phyloP scores from a whole-genome alignment of 2,888 invertebrate species.

The Busseola fusca region DNA sequence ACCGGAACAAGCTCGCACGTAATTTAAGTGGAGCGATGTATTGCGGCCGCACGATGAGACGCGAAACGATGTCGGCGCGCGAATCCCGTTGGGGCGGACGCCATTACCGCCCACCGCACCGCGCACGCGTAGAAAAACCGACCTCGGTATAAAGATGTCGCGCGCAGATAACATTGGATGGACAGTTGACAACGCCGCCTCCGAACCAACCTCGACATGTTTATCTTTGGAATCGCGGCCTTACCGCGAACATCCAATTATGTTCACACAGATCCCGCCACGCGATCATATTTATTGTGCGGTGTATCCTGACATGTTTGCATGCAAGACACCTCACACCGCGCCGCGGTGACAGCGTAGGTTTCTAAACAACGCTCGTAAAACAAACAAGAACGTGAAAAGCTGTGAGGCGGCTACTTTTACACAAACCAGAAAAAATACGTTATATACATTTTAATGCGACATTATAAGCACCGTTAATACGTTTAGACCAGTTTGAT shows the following conservation, averaged over 20 bases:
- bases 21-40: conserved; percentile 87
- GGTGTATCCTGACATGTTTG: conserved; percentile 71
- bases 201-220: conserved; percentile 71
- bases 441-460: conserved; percentile 79
- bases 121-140: conserved; percentile 85
- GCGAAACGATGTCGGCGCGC: conserved; percentile 86
- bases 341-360: conserved; percentile 61
- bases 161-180: conserved; percentile 81
- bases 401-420: conserved; percentile 72
- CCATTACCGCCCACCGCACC: conserved; percentile 86
- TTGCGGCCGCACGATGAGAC: conserved; percentile 87
- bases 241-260: conserved; percentile 83
- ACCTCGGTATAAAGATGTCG: conserved; percentile 84
- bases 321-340: conserved; percentile 73
- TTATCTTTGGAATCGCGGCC: conserved; percentile 76
- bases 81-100: conserved; percentile 87
- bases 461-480: conserved; percentile 76
- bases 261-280: conserved; percentile 75
- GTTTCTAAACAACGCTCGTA: conserved; percentile 75
- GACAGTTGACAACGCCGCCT: conserved; percentile 81
- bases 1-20: conserved; percentile 86
- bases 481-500: conserved; percentile 68
- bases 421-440: conserved; percentile 71
- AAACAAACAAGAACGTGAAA: conserved; percentile 72
- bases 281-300: conserved; percentile 73